Evolutionary conservation across 2,888 invertebrate genomes (phyloP), one percentile per base, ranked within the genome.

Genomic region (Athalia rosae): DNA sequence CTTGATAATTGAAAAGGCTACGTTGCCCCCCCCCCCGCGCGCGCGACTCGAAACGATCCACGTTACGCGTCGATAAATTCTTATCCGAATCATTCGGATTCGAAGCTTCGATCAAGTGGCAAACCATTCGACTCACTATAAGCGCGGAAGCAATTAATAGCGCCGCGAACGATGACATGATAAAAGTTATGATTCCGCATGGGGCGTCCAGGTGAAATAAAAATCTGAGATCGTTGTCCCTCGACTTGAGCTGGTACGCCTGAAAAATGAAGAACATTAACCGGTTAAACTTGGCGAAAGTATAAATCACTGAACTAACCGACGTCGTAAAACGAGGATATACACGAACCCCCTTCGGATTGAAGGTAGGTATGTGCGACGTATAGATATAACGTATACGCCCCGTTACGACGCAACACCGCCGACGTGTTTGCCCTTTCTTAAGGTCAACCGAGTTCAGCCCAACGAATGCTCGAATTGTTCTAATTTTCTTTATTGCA

Each of bases 211-310:
- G 79, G 61, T 84, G 80, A 48, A 89, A 82, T 76, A 83, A 77
- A 6, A 80, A 80, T 62, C 86, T 82, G 28, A 89, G 80, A 62
- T 87, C 84, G 56, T 84, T 82, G 80, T 89, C 89, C 11, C 80
- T 79, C 73, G 84, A 50, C 76, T 87, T 80, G 50, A 85, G 85
- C 77, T 83, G 81, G 81, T 88, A 85, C 48, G 88, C 82, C 89
- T 89, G 81, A 50, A 82, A 73, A 62, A 83, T 5, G 61, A 45
- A 58, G 79, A 47, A 11, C 77, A 76, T 79, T 61, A 67, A 59
- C 45, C 71, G 71, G 56, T 13, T 45, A 58, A 58, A 71, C 71
- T 71, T 71, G n/a, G 7, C 13, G 45, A 71, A 71, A 71, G 58
- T 71, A 28, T 28, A 56, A 58, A 71, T 28, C 71, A 71, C 9